Evolutionary conservation across 2,888 invertebrate genomes (phyloP).

Genomic region (Steinernema carpocapsae): DNA sequence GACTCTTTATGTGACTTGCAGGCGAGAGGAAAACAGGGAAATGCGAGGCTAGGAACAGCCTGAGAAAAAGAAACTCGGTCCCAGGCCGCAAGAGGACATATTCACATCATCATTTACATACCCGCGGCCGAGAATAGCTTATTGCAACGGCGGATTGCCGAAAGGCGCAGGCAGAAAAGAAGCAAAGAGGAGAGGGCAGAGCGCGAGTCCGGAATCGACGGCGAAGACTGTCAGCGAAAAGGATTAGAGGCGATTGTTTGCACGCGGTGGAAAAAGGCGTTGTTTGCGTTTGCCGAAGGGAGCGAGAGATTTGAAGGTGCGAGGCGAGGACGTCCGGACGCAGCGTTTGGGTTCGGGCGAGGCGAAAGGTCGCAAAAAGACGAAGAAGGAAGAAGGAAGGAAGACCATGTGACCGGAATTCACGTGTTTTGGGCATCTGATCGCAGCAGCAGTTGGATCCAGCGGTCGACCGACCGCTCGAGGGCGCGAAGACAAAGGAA

Average conservation of each 20-base stretch:
- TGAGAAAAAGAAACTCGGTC: not conserved
- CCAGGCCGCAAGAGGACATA: not conserved
- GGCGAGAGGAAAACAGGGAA: not conserved
- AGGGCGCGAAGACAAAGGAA: not conserved
- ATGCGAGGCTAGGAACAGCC: not conserved
- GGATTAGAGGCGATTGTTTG: constrained; percentile 33
- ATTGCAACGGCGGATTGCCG: not conserved
- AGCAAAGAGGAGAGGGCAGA: not conserved
- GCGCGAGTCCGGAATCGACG: not conserved
- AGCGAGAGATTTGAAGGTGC: constrained; percentile 5
- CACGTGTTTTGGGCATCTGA: not conserved
- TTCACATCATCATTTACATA: not conserved
- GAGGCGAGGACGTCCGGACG: not conserved
- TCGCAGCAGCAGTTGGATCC: not conserved
- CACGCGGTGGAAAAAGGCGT: constrained; percentile 8
- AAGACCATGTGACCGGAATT: not conserved
- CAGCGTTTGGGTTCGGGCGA: no score
- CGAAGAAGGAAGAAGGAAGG: not conserved
- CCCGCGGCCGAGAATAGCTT: not conserved
- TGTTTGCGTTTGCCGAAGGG: not conserved
- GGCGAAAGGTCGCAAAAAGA: not conserved
- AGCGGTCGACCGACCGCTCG: not conserved
- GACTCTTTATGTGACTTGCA: not conserved
- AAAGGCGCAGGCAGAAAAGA: no score
- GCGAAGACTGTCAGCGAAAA: constrained; percentile 13